Evolutionary conservation across 1,140 invertebrate genomes (phyloP).

Genomic region (Hydropsyche tenuis): DNA sequence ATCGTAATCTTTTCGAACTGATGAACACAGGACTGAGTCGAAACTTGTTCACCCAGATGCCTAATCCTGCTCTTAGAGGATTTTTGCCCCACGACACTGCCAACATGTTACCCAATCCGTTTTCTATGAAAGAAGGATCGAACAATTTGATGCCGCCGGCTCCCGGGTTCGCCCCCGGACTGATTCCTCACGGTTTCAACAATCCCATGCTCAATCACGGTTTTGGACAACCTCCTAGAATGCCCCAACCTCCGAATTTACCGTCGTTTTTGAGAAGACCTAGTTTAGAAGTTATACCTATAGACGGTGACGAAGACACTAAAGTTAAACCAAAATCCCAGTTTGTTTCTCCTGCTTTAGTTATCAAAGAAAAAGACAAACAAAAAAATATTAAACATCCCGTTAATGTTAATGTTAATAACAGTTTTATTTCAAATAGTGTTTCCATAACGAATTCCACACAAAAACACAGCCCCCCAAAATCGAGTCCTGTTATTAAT

Average conservation of each 20-base stretch:
- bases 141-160: slow-evolving; percentile 63
- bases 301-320: slow-evolving; percentile 58
- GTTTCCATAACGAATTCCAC: slow-evolving; percentile 43
- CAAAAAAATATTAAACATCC: slow-evolving; percentile 60
- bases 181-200: slow-evolving; percentile 57
- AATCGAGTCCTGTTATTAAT: slow-evolving; percentile 58
- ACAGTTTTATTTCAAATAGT: slow-evolving; percentile 61
- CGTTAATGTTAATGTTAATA: slow-evolving; percentile 62
- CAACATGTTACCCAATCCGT: slow-evolving; percentile 59
- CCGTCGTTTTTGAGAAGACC: slow-evolving; percentile 57
- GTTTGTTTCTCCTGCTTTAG: slow-evolving; percentile 48
- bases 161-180: slow-evolving; percentile 50
- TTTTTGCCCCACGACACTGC: slow-evolving; percentile 54
- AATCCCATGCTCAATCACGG: slow-evolving; percentile 56
- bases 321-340: slow-evolving; percentile 57
- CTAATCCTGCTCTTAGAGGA: slow-evolving; percentile 58
- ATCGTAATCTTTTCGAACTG: slow-evolving; percentile 54
- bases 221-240: slow-evolving; percentile 64
- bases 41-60: slow-evolving; percentile 57
- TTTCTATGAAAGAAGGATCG: slow-evolving; percentile 56
- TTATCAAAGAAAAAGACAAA: slow-evolving; percentile 56
- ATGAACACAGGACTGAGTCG: slow-evolving; percentile 52
- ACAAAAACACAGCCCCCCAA: slow-evolving; percentile 51
- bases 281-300: slow-evolving; percentile 62
- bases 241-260: slow-evolving; percentile 55